Evolutionary conservation across 2,113 vertebrate genomes (phyloP).

Genomic region (Datnioides undecimradiatus): DNA sequence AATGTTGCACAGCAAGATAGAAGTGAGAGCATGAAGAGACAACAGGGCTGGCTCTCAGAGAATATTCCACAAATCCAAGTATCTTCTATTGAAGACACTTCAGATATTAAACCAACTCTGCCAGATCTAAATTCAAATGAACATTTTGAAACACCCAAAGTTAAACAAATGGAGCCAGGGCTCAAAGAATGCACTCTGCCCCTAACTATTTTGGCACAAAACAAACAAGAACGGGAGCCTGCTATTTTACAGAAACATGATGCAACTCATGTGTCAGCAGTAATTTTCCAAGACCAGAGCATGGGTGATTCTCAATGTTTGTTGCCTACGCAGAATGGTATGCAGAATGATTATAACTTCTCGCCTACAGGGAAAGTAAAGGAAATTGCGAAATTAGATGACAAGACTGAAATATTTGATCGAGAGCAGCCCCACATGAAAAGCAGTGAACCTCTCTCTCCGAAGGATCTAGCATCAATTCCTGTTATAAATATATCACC

Average conservation of each 20-base stretch:
- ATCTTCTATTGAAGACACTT: slow-evolving; percentile 54
- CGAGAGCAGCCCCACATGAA: not conserved
- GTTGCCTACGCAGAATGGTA: slow-evolving; percentile 34
- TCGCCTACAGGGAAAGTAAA: slow-evolving; percentile 22
- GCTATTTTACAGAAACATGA: slow-evolving; percentile 52
- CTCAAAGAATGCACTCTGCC: slow-evolving; percentile 61
- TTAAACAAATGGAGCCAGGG: slow-evolving; percentile 72
- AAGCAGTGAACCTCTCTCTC: slow-evolving; percentile 37
- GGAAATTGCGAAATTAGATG: slow-evolving; percentile 59
- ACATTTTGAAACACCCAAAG: slow-evolving; percentile 63
- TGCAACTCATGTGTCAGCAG: slow-evolving; percentile 44
- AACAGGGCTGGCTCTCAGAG: slow-evolving; percentile 24
- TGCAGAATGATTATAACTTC: slow-evolving; percentile 48
- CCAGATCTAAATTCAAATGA: slow-evolving; percentile 56
- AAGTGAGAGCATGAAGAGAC: too few species aligned
- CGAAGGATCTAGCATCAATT: slow-evolving; percentile 52
- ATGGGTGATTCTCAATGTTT: slow-evolving; percentile 10
- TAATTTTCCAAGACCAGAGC: slow-evolving; percentile 24
- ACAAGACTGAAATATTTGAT: slow-evolving; percentile 25
- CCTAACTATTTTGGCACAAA: slow-evolving; percentile 52
- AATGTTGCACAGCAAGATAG: slow-evolving; percentile 21
- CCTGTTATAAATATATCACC: slow-evolving; percentile 77
- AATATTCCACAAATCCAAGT: slow-evolving; percentile 69
- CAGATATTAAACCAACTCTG: slow-evolving; percentile 49
- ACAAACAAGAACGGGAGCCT: slow-evolving; percentile 48